These are phyloP conservation scores for Troides oblongomaculatus DNA, from an alignment of 2,888 invertebrate species.

Conservation along the genomic window DNA sequence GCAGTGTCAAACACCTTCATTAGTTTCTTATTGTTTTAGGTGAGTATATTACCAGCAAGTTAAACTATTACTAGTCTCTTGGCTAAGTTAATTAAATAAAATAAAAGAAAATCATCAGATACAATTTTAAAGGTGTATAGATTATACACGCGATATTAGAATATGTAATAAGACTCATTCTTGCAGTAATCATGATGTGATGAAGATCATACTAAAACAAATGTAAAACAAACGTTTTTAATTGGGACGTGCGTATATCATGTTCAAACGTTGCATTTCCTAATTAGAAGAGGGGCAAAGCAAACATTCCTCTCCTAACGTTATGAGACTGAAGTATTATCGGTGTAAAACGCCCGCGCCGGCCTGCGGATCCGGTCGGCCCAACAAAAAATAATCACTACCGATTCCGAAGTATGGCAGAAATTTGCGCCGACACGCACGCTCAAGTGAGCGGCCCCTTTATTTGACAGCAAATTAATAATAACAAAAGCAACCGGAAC, in stretches of 20 bases:
- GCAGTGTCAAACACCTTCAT: too few species aligned
- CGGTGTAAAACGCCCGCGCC: constrained; percentile 63
- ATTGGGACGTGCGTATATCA: constrained; percentile 18
- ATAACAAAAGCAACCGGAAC: constrained; percentile 64
- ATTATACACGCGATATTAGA: too few species aligned
- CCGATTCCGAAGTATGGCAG: constrained; percentile 78
- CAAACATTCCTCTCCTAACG: constrained; percentile 35
- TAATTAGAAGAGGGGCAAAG: constrained; percentile 53
- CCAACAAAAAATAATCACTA: constrained; percentile 76
- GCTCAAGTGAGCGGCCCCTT: constrained; percentile 79
- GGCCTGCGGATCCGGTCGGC: constrained; percentile 72
- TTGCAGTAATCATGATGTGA: too few species aligned
- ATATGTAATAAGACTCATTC: too few species aligned
- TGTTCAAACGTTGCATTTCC: constrained; percentile 36
- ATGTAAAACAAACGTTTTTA: not conserved
- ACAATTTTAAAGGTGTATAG: too few species aligned
- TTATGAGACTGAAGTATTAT: constrained; percentile 37
- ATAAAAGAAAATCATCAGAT: too few species aligned
- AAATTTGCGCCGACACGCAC: constrained; percentile 79
- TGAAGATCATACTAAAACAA: too few species aligned
- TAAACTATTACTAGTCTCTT: too few species aligned
- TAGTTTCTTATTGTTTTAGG: too few species aligned
- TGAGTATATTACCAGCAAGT: too few species aligned
- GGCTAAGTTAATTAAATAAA: too few species aligned
- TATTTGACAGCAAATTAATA: constrained; percentile 81